phyloP scores from a whole-genome alignment of 2,797 vertebrate species.

The Brachyrhaphis roseni region DNA sequence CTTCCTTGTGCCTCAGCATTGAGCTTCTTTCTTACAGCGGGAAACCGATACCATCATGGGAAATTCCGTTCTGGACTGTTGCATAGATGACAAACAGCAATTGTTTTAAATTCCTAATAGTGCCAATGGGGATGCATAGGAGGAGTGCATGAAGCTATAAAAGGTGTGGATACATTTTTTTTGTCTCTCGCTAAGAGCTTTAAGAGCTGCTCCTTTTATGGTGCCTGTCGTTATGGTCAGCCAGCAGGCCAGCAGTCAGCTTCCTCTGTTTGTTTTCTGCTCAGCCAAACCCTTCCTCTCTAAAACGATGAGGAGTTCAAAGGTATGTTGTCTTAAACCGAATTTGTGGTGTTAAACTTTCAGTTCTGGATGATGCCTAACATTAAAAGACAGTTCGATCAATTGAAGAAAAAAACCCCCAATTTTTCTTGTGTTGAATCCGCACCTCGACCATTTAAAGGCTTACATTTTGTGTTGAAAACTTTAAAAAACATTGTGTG shows the following conservation, averaged over 20 bases:
- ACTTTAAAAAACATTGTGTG: slow-evolving; percentile 18
- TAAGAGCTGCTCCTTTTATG: slow-evolving; percentile 64
- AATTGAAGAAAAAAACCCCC: background rate
- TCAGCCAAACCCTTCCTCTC: slow-evolving; percentile 53
- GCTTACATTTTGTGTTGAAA: slow-evolving; percentile 18
- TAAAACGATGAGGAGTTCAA: slow-evolving; percentile 15
- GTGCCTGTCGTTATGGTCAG: slow-evolving; percentile 33
- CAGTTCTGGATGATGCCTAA: background rate
- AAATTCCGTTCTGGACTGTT: slow-evolving; percentile 60
- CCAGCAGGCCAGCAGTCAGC: slow-evolving; percentile 29
- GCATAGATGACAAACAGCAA: slow-evolving; percentile 53
- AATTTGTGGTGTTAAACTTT: background rate
- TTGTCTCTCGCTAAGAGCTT: slow-evolving; percentile 40
- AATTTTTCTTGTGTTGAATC: background rate
- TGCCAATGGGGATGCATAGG: slow-evolving; percentile 43
- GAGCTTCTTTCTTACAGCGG: slow-evolving; percentile 21
- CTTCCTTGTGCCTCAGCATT: slow-evolving; percentile 52
- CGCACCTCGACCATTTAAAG: slow-evolving; percentile 14
- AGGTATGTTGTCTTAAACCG: slow-evolving; percentile 4
- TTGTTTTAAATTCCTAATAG: slow-evolving; percentile 63
- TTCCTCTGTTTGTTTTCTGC: slow-evolving; percentile 70
- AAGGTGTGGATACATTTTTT: slow-evolving; percentile 44
- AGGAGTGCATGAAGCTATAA: slow-evolving; percentile 52
- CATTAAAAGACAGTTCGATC: background rate
- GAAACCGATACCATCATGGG: slow-evolving; percentile 65